Percentiles rank a stretch among this genome's conserved stretches.
Evolutionary conservation across 2,888 invertebrate species (phyloP).

Genomic region (Elaeidobius kamerunicus): DNA sequence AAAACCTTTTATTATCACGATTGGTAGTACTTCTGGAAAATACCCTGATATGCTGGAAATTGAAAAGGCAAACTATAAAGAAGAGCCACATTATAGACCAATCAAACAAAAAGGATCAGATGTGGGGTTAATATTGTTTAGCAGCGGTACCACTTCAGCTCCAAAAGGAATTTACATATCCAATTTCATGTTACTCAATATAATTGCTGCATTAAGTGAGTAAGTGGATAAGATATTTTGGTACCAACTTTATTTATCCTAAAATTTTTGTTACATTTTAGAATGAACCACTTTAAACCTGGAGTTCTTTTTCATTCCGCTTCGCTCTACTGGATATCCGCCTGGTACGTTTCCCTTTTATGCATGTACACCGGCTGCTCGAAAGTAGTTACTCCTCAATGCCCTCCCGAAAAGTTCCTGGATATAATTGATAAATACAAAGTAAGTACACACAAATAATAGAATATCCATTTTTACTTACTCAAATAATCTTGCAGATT

Average conservation of each 20-base stretch:
- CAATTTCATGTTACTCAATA: constrained; percentile 11
- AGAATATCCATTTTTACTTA: neutral
- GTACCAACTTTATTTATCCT: too few species aligned
- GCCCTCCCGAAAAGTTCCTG: constrained; percentile 32
- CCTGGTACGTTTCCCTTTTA: constrained; percentile 29
- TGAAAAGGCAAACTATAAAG: constrained; percentile 5
- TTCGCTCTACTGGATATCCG: constrained; percentile 41
- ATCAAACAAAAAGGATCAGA: constrained; percentile 24
- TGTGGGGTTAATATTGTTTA: constrained; percentile 38
- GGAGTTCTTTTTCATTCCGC: constrained; percentile 31
- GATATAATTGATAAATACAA: constrained; percentile 38
- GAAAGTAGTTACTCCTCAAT: constrained; percentile 33
- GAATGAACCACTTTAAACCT: constrained; percentile 8
- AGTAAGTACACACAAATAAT: constrained; percentile 25
- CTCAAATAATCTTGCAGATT: constrained; percentile 1
- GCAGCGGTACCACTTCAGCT: constrained; percentile 41
- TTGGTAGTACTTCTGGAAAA: constrained; percentile 32
- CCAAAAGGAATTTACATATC: constrained; percentile 39
- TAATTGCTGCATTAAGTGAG: constrained; percentile 8
- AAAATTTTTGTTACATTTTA: constrained; percentile 16
- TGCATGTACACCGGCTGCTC: constrained; percentile 32
- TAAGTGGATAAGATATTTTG: too few species aligned
- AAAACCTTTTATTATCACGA: constrained; percentile 33
- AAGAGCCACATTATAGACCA: constrained; percentile 33
- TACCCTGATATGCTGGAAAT: constrained; percentile 21